phyloP scores from a whole-genome alignment of 2,113 vertebrate genomes.

The Microcebus tavaratra region DNA sequence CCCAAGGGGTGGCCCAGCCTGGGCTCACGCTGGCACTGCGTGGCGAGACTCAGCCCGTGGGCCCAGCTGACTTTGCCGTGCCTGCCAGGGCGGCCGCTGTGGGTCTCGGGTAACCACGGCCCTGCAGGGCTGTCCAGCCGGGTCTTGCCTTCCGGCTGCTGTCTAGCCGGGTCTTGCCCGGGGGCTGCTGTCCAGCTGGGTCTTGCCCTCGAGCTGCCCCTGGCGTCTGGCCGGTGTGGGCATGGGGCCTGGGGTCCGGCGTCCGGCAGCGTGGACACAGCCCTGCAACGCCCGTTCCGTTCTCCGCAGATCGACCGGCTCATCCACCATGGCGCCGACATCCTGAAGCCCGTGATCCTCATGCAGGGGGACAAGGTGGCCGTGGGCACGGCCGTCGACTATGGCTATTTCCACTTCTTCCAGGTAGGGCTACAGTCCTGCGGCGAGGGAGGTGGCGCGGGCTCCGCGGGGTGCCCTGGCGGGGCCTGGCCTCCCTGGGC shows the following conservation, averaged over 20 bases:
- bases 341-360: constrained; percentile 86
- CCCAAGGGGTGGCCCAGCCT: not conserved
- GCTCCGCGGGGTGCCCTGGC: rapidly evolving
- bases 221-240: not conserved
- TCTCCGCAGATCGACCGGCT: constrained; percentile 85
- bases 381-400: constrained; percentile 89
- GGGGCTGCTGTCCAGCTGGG: too few relatives aligned
- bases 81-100: not conserved
- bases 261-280: not conserved
- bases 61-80: rapidly evolving
- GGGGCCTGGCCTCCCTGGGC: not conserved
- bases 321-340: constrained; percentile 84
- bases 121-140: too few relatives aligned
- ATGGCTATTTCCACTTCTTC: constrained; percentile 85
- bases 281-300: not conserved
- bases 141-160: too few relatives aligned
- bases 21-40: rapidly evolving
- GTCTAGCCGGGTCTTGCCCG: not conserved
- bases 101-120: rapidly evolving
- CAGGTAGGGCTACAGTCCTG: constrained; percentile 82
- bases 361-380: constrained; percentile 67
- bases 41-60: not conserved
- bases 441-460: rapidly evolving
- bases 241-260: too few relatives aligned
- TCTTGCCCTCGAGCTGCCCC: not conserved